A percentile compares a stretch with the other conserved stretches of the same genome.
Conservation (phyloP, 2,113 vertebrate genomes). For the Entelurus aequoreus region DNA sequence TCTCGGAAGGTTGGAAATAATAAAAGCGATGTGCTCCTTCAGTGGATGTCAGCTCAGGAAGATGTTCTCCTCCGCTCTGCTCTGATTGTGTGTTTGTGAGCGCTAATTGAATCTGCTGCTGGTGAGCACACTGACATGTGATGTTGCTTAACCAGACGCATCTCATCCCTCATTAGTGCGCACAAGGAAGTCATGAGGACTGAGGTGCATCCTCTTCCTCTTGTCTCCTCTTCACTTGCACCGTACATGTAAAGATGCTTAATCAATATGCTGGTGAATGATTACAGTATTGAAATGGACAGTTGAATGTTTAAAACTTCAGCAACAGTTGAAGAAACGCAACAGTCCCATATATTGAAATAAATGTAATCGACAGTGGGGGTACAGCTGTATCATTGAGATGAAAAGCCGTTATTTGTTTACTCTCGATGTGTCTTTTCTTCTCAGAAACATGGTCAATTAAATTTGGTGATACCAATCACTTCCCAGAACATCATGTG, state of each 20-base stretch:
- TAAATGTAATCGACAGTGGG: too few species aligned
- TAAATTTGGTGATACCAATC: not conserved
- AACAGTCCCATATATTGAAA: too few species aligned
- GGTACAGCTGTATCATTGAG: too few species aligned
- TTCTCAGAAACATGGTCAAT: not conserved
- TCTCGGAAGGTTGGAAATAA: constrained; percentile 6
- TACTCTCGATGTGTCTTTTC: not conserved
- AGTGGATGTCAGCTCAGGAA: not conserved
- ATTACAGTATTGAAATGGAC: not conserved
- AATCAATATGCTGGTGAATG: not conserved
- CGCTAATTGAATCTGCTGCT: constrained; percentile 53
- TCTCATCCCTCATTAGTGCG: constrained; percentile 61
- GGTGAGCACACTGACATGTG: constrained; percentile 64
- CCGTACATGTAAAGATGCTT: not conserved
- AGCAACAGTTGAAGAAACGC: too few species aligned
- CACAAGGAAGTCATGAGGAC: constrained; percentile 28
- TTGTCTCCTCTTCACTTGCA: not conserved
- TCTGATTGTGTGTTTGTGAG: not conserved
- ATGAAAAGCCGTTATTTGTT: too few species aligned
- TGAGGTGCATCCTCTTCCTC: not conserved
- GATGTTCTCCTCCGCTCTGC: constrained; percentile 11
- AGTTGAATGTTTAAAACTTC: too few species aligned
- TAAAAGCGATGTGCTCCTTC: not conserved
- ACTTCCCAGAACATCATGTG: not conserved
- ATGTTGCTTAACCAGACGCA: constrained; percentile 69